Conservation (phyloP, 2,113 vertebrate genomes). For the Trematocara stigmaticum region DNA sequence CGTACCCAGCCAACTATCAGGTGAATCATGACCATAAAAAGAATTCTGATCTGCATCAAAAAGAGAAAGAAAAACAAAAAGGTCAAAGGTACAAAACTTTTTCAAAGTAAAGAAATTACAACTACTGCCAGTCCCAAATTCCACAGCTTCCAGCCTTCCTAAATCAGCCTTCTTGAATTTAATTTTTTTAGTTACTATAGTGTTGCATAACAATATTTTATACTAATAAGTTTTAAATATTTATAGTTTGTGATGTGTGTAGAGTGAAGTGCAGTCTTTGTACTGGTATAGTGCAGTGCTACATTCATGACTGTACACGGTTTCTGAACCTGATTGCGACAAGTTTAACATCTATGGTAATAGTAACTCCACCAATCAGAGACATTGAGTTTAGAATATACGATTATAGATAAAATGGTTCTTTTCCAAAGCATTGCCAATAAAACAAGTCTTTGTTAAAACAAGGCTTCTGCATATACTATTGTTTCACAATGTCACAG, state of each 20-base stretch:
- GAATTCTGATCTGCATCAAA: neutral
- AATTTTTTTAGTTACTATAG: neutral
- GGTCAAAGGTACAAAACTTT: accelerated
- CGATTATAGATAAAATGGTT: neutral
- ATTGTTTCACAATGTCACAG: neutral
- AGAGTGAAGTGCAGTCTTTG: neutral
- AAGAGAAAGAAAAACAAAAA: accelerated
- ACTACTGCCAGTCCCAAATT: neutral
- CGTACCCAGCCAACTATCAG: accelerated
- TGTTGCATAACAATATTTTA: neutral
- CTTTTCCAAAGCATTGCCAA: neutral
- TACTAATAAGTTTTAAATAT: neutral
- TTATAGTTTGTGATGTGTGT: neutral
- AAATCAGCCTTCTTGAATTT: accelerated
- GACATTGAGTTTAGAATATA: neutral
- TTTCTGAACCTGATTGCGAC: neutral
- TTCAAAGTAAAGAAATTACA: neutral
- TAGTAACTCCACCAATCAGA: neutral
- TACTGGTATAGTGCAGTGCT: neutral
- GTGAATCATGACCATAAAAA: neutral
- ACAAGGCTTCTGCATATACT: accelerated
- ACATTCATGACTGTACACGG: accelerated
- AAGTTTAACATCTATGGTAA: neutral
- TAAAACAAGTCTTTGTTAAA: neutral
- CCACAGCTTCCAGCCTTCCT: neutral